Base-by-base conservation (phyloP, 2,888 invertebrate species). In the Meandrusa payeni region DNA sequence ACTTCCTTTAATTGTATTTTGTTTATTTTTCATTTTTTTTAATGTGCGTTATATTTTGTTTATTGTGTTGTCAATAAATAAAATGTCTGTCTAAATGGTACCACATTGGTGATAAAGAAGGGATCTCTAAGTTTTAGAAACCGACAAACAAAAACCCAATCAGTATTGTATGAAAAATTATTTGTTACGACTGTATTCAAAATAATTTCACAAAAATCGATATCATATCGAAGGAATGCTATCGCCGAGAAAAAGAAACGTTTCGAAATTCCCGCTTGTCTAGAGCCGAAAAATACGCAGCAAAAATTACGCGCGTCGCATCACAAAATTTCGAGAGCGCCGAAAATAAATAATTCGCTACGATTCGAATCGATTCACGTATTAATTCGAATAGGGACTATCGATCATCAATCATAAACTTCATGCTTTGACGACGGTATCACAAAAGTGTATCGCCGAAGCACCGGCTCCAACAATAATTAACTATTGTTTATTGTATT, bases 341-440 rank as follows among this genome's bases (percentile, higher is more conserved):
- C 64, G 63, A 72, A 77, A 81, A 77, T 81, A 74, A 76, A 80
- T 76, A 69, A 76, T 77, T 73, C 67, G 77, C 15, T 79, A 62
- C 53, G 58, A 54, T 55, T n/a, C 49, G 58, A 66, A 68, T 71
- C 74, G 71, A 73, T 73, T 73, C 77, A 74, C 68, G 76, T 77
- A 75, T 80, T 79, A 74, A 80, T 77, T 77, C 75, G 61, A 64
- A 72, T 71, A 59, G 61, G 61, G 67, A 64, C 73, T 75, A 76
- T 76, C 69, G 70, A 52, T 58, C 81, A 77, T 85, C 81, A 78
- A 83, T 86, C 85, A 83, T 83, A 83, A 76, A 53, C 56, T 60
- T 62, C 70, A 61, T 69, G 66, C 68, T 59, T 61, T 39, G 47
- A 48, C 48, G 75, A 77, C 76, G 64, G 64, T 78, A 82, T 82